Conservation (phyloP, 92 coral and sea anemone genomes). For the Zoanthus gigantus region DNA sequence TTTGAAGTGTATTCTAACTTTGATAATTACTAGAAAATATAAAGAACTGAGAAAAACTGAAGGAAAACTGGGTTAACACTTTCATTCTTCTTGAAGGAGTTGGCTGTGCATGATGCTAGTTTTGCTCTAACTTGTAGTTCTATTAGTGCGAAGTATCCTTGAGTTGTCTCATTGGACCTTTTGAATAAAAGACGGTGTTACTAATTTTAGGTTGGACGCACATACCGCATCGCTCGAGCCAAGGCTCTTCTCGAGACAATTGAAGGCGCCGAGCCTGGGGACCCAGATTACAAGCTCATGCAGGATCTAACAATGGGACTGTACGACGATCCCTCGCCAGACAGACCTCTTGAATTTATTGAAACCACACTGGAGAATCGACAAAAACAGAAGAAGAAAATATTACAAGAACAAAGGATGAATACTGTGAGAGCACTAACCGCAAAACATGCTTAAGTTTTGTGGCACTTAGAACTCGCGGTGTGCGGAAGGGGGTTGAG, state of each 20-base stretch:
- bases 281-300: conserved; percentile 58
- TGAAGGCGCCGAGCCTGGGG: conserved; percentile 72
- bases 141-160: no score
- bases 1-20: no score
- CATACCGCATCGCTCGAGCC: conserved; percentile 74
- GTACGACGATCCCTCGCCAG: conserved; percentile 60
- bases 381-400: conserved; percentile 44
- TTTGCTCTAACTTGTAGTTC: no score
- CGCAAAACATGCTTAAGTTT: not conserved
- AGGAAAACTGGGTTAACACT: no score
- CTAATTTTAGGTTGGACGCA: conserved; percentile 75
- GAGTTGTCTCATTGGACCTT: not conserved
- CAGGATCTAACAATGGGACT: conserved; percentile 52
- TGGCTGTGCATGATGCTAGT: not conserved
- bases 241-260: conserved; percentile 83
- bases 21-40: no score
- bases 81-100: not conserved
- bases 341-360: conserved; percentile 65
- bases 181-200: not conserved
- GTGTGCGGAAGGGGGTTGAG: no score
- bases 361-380: conserved; percentile 66
- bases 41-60: no score
- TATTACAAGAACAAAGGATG: conserved; percentile 40
- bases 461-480: no score
- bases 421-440: conserved; percentile 19